Evolutionary conservation across 92 coral and sea anemone species (phyloP).

Genomic region (Siderastrea radians): DNA sequence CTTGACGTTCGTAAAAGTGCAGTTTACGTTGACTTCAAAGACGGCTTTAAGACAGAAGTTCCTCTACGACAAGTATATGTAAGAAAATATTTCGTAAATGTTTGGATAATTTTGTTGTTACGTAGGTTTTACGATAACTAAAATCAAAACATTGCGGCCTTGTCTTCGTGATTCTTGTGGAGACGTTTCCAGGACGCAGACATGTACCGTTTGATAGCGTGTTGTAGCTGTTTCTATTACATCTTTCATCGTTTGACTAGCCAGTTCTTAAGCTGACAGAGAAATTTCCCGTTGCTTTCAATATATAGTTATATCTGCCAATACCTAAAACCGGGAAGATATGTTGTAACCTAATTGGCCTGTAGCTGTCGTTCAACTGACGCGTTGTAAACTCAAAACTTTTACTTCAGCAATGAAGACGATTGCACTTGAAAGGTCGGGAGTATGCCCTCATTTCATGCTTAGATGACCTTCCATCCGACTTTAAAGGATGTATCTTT

Average conservation of each 20-base stretch:
- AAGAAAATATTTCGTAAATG: constrained; percentile 30
- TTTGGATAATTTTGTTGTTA: background rate
- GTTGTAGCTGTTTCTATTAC: background rate
- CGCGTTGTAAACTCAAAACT: background rate
- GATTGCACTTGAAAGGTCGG: no score
- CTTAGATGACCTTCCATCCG: background rate
- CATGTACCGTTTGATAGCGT: background rate
- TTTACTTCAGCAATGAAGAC: no score
- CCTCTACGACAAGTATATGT: constrained; percentile 75
- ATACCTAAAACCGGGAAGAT: background rate
- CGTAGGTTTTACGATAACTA: background rate
- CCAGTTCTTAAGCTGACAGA: background rate
- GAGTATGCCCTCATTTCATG: background rate
- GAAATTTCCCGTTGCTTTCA: background rate
- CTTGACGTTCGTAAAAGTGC: constrained; percentile 45
- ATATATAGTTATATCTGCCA: background rate
- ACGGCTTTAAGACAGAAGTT: constrained; percentile 68
- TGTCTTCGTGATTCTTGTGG: background rate
- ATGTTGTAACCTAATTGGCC: background rate
- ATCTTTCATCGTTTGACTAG: background rate
- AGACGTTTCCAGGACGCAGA: background rate
- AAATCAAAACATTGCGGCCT: background rate
- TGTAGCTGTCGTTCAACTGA: background rate
- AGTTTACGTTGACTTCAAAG: constrained; percentile 53
- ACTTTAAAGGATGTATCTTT: no score